Conservation (phyloP, 2,797 vertebrate species). For the Phalloptychus januarius region DNA sequence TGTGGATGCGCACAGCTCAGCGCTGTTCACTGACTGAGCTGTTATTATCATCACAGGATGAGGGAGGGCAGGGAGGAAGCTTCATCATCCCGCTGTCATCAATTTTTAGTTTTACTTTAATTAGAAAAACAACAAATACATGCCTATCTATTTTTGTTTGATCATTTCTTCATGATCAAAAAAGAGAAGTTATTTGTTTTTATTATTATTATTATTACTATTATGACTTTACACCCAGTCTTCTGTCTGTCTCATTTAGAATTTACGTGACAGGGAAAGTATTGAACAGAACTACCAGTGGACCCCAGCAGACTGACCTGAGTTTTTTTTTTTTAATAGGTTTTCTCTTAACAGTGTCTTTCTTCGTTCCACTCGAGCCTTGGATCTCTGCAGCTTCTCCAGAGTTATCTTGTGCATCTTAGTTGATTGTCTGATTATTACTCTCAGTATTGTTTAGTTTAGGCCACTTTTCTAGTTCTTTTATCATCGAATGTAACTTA, state of each 20-base stretch:
- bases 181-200: background rate
- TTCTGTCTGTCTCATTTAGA: background rate
- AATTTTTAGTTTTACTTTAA: background rate
- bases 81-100: background rate
- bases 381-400: background rate
- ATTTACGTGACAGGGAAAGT: background rate
- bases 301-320: background rate
- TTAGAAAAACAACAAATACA: background rate
- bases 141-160: background rate
- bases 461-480: background rate
- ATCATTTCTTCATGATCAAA: background rate
- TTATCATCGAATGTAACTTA: no score
- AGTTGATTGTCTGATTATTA: background rate
- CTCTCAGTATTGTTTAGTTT: background rate
- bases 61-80: background rate
- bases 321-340: background rate
- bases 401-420: background rate
- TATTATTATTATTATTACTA: no score
- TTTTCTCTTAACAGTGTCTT: background rate
- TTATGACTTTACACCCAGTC: background rate
- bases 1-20: slow-evolving; percentile 2
- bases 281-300: background rate
- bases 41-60: background rate
- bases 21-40: no score
- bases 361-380: background rate